Evolutionary conservation across 2,888 invertebrate genomes (phyloP).

Genomic region (Acleris laterana): DNA sequence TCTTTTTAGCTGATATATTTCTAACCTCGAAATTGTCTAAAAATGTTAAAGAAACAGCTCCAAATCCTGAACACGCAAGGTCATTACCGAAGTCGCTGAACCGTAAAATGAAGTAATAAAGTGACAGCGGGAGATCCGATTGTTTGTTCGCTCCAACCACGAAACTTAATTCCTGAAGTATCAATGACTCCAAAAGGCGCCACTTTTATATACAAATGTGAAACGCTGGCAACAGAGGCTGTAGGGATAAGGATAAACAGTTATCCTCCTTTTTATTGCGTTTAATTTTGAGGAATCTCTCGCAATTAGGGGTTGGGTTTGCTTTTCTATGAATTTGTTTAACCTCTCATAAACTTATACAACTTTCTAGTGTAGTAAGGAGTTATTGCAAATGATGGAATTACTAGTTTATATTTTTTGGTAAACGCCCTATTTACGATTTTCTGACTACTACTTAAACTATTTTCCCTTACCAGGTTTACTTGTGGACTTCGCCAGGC

Average conservation of each 20-base stretch:
- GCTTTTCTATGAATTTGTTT: background rate
- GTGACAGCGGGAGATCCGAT: constrained; percentile 31
- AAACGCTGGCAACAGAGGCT: background rate
- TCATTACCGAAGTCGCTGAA: constrained; percentile 31
- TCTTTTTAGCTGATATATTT: too few relatives aligned
- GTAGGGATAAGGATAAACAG: constrained; percentile 10
- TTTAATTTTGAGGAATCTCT: constrained; percentile 19
- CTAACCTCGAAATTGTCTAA: constrained; percentile 3
- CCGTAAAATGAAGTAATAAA: constrained; percentile 41
- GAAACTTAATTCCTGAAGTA: constrained; percentile 9
- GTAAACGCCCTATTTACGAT: too few relatives aligned
- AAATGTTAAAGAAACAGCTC: background rate
- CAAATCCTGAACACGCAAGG: constrained; percentile 31
- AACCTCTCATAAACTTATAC: too few relatives aligned
- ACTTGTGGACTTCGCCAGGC: too few relatives aligned
- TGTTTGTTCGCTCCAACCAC: constrained; percentile 31
- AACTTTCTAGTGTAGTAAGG: too few relatives aligned
- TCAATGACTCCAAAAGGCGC: constrained; percentile 22
- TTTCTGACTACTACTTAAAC: too few relatives aligned
- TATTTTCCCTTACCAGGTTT: too few relatives aligned
- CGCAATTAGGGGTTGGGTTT: constrained; percentile 3
- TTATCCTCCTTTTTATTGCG: constrained; percentile 23
- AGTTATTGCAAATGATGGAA: too few relatives aligned
- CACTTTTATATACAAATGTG: constrained; percentile 3
- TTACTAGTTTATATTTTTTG: too few relatives aligned